phyloP scores from a whole-genome alignment of 2,888 invertebrate species.

The Conomelus anceps region DNA sequence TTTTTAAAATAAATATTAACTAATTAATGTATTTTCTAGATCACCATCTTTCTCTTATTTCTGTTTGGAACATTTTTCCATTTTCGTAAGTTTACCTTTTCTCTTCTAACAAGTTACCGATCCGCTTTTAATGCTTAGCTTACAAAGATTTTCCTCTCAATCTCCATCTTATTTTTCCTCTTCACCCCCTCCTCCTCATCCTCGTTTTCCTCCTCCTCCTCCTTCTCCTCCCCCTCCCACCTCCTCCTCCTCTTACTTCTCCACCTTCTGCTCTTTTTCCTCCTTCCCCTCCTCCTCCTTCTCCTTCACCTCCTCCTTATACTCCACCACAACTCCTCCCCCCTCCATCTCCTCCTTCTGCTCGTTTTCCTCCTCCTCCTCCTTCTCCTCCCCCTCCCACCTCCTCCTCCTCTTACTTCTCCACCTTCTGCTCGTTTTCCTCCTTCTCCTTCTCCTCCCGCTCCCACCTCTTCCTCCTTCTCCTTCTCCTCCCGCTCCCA shows the following conservation, averaged over 20 bases:
- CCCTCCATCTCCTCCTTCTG: neutral
- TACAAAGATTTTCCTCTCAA: neutral
- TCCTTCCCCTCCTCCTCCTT: neutral
- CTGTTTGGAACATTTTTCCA: too few species aligned
- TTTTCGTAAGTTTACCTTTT: too few species aligned
- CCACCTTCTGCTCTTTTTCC: neutral
- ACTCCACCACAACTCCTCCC: neutral
- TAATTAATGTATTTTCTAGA: too few species aligned
- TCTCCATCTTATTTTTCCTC: neutral
- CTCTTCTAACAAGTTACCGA: too few species aligned
- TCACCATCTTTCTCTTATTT: too few species aligned
- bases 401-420: neutral
- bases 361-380: too few species aligned
- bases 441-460: neutral
- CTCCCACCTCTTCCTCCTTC: too few species aligned
- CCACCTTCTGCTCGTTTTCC: neutral
- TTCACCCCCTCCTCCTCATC: neutral
- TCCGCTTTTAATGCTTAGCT: too few species aligned
- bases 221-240: neutral
- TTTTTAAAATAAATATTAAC: too few species aligned
- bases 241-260: neutral
- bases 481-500: too few species aligned
- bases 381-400: too few species aligned
- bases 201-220: neutral
- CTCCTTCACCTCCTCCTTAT: too few species aligned